phyloP scores from a whole-genome alignment of 2,797 vertebrate genomes.

The Pagetopsis macropterus region DNA sequence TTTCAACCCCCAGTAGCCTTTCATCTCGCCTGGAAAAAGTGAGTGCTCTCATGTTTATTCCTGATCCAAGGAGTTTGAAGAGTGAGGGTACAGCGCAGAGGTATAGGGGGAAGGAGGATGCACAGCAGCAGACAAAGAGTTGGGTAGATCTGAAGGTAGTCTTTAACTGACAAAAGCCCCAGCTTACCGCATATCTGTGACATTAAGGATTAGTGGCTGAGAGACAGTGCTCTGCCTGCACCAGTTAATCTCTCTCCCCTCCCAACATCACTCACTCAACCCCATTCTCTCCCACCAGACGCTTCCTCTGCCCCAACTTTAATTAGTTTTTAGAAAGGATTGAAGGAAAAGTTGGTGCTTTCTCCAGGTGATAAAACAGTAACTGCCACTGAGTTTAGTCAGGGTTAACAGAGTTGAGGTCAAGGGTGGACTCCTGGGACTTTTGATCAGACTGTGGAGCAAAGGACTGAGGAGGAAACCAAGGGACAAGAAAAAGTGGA shows the following conservation, averaged over 20 bases:
- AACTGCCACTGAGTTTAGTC: constrained; percentile 71
- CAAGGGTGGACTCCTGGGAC: constrained; percentile 56
- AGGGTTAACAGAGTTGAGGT: constrained; percentile 72
- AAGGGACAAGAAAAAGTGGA: constrained; percentile 5
- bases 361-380: constrained; percentile 78
- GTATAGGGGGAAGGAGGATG: constrained; percentile 57
- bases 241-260: constrained; percentile 76
- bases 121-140: constrained; percentile 62
- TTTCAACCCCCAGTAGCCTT: constrained; percentile 65
- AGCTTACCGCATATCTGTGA: constrained; percentile 74
- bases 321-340: constrained; percentile 78
- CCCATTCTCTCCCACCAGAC: constrained; percentile 47
- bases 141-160: constrained; percentile 71
- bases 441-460: constrained; percentile 56
- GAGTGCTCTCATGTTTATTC: constrained; percentile 68
- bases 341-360: constrained; percentile 71
- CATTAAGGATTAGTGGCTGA: constrained; percentile 75
- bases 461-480: constrained; percentile 31
- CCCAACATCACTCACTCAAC: constrained; percentile 68
- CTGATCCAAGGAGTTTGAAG: constrained; percentile 59
- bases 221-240: constrained; percentile 71
- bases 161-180: constrained; percentile 72
- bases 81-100: constrained; percentile 44
- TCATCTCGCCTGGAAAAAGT: constrained; percentile 68
- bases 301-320: constrained; percentile 70